Base-by-base conservation (phyloP, 2,113 vertebrate genomes). In the Microcebus griseorufus region DNA sequence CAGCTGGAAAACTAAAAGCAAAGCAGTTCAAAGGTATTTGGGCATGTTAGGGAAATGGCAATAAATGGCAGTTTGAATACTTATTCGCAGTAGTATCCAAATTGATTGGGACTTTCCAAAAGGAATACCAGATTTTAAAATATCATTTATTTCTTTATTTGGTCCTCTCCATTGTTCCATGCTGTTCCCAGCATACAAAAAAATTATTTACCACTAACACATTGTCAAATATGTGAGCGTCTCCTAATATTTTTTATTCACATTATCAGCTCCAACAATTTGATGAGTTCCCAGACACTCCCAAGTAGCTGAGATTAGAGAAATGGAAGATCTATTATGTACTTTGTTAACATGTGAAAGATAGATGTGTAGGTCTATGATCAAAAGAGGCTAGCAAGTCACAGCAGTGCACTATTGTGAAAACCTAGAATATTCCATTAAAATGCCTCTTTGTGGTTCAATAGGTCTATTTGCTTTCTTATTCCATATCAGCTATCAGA, bases 211-310 rank as follows among this genome's bases (percentile, higher is more conserved):
- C 42, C 45, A 87, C 10, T 27, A 64, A 78, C 23, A 20, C 14
- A 8, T 55, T 92, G 25, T 91, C 86, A 90, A 48, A 81, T 55
- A 75, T 42, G 55, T 6, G 69, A 27, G 12, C 65, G 20, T 34
- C 69, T 60, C n/a, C 58, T 78, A 23, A 48, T 48, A 79, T n/a
- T 73, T 90, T 96, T 95, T 72, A 78, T 88, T 70, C 27, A 27
- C 45, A 83, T 64, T 80, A 69, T 93, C 27, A 78, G 45, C 76
- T 96, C 76, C 81, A 90, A 18, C 58, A 58, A 78, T 89, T 64
- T 93, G 45, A 62, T 42, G 55, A 55, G 0, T 88, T 88, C 22
- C 17, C 0, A 32, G 39, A 22, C 94, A 90, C 51, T 64, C 23
- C 14, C 37, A 48, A 80, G 34, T n/a, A 73, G 48, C 42, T 76